Percentiles rank a stretch among this genome's conserved stretches.
phyloP scores from a whole-genome alignment of 1,140 invertebrate species.

The Drosophila murphyi region DNA sequence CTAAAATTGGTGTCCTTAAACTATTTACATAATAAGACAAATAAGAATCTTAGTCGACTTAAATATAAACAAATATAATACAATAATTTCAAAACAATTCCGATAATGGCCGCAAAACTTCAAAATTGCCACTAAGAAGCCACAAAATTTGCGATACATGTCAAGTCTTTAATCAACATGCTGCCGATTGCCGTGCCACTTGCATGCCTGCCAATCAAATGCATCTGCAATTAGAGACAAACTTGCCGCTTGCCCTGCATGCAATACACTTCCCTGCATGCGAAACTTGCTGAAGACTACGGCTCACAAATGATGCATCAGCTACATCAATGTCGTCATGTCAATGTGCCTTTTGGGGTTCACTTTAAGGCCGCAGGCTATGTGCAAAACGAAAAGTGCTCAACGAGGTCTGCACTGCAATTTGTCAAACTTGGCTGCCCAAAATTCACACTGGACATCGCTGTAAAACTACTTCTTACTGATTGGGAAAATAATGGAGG shows the following conservation, averaged over 20 bases:
- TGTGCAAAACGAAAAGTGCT: slow-evolving; percentile 57
- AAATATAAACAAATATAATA: no score
- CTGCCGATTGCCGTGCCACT: slow-evolving; percentile 6
- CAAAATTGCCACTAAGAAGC: neutral
- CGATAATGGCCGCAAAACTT: neutral
- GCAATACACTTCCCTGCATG: neutral
- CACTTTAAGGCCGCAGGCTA: slow-evolving; percentile 37
- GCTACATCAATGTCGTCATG: slow-evolving; percentile 56
- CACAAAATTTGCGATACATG: slow-evolving; percentile 7
- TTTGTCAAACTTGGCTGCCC: slow-evolving; percentile 16
- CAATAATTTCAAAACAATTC: no score
- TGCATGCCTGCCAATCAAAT: slow-evolving; percentile 19
- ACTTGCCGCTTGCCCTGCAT: neutral
- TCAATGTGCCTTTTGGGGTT: slow-evolving; percentile 30
- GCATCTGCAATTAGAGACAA: slow-evolving; percentile 26
- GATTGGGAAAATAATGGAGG: slow-evolving; percentile 65
- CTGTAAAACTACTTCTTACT: slow-evolving; percentile 65
- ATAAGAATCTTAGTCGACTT: no score
- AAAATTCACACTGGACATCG: slow-evolving; percentile 7
- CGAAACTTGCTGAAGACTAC: neutral
- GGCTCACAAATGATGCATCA: slow-evolving; percentile 50
- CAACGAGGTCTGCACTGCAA: slow-evolving; percentile 2
- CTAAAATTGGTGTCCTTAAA: no score
- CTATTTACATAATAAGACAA: no score
- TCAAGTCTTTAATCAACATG: slow-evolving; percentile 9